Evolutionary conservation across 2,113 vertebrate species (phyloP).

Genomic region (Rhadina sibilatrix): DNA sequence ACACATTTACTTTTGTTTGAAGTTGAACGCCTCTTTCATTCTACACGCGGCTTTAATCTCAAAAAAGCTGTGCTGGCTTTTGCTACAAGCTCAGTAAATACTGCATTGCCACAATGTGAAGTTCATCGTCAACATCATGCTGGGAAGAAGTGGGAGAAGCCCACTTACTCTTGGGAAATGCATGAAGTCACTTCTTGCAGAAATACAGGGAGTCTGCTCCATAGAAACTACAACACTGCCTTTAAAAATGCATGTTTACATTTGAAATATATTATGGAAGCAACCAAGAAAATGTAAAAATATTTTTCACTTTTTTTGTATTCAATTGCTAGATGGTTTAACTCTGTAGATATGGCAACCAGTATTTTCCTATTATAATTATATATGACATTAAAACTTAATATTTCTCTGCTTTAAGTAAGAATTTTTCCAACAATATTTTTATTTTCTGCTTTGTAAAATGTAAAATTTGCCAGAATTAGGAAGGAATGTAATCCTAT

Average conservation of each 20-base stretch:
- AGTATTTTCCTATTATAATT: constrained; percentile 8
- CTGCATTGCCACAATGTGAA: constrained; percentile 35
- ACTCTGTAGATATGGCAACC: background rate
- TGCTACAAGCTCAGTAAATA: constrained; percentile 37
- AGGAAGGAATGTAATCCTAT: background rate
- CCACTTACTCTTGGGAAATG: constrained; percentile 1
- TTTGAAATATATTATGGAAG: constrained; percentile 16
- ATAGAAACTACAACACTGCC: background rate
- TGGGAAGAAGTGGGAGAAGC: constrained; percentile 27
- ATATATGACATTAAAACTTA: background rate
- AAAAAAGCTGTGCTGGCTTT: constrained; percentile 53
- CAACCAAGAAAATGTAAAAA: constrained; percentile 1
- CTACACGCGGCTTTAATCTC: constrained; percentile 64
- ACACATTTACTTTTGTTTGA: constrained; percentile 67
- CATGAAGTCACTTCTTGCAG: background rate
- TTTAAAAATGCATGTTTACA: constrained; percentile 9
- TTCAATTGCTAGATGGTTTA: background rate
- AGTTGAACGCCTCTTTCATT: constrained; percentile 57
- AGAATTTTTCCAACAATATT: background rate
- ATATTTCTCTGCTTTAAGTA: constrained; percentile 8
- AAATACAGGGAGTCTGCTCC: background rate
- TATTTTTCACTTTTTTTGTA: background rate
- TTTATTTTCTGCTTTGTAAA: constrained; percentile 5
- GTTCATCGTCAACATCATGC: constrained; percentile 13
- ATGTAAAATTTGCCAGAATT: background rate